Conservation (phyloP, 2,888 invertebrate species). For the Eremobia ochroleuca region DNA sequence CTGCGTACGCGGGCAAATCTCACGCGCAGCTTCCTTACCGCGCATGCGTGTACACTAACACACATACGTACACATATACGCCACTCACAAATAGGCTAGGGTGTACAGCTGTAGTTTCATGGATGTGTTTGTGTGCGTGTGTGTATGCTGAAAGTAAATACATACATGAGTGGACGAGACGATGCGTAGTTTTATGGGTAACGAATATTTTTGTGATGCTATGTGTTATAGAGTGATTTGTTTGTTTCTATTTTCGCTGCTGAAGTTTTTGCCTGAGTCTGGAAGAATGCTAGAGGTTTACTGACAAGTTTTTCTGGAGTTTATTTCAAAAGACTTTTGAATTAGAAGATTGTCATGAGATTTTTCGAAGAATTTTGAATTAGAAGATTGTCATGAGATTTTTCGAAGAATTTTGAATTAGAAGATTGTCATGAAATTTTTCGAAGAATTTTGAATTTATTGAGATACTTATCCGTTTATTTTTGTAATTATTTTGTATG, state of each 20-base stretch:
- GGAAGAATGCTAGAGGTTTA: background rate
- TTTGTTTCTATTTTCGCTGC: background rate
- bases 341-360: too few species aligned
- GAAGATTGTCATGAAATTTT: background rate
- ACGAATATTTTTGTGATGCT: constrained; percentile 16
- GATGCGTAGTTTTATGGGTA: constrained; percentile 48
- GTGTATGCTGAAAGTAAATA: constrained; percentile 56
- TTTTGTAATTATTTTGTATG: background rate
- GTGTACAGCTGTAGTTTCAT: constrained; percentile 56
- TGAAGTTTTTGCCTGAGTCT: background rate
- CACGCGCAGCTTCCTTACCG: constrained; percentile 90
- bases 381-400: too few species aligned
- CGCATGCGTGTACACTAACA: constrained; percentile 83
- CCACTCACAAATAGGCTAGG: constrained; percentile 17
- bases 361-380: background rate
- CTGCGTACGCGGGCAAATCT: constrained; percentile 89
- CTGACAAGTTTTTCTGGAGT: background rate
- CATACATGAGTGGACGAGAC: constrained; percentile 40
- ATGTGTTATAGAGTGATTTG: constrained; percentile 1
- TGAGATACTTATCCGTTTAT: background rate
- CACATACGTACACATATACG: constrained; percentile 16
- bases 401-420: background rate
- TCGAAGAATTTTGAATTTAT: background rate
- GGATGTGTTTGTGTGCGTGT: constrained; percentile 38
- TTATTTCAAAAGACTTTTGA: too few species aligned